phyloP scores from a whole-genome alignment of 1,140 invertebrate species.

The Bombus difficillimus region DNA sequence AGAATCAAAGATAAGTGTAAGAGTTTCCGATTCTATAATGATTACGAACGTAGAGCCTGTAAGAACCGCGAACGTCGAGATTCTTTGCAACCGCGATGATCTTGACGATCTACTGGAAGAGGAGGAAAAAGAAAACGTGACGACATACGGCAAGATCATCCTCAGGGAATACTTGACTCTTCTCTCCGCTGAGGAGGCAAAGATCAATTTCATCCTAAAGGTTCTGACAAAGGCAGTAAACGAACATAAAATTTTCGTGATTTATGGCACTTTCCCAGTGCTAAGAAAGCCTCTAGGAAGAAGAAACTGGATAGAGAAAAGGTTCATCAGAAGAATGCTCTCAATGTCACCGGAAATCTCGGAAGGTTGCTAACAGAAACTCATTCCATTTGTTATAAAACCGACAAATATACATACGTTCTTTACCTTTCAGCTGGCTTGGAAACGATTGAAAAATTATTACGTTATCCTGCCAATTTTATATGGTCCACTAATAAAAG shows the following conservation, averaged over 20 bases:
- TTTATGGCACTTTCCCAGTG: constrained; percentile 52
- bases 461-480: constrained; percentile 47
- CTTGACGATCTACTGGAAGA: constrained; percentile 38
- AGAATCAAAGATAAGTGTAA: constrained; percentile 15
- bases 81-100: constrained; percentile 56
- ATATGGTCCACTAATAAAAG: constrained; percentile 59
- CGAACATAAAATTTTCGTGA: constrained; percentile 60
- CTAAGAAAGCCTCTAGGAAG: constrained; percentile 46
- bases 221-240: constrained; percentile 50
- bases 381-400: not conserved
- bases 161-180: constrained; percentile 51
- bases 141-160: constrained; percentile 42
- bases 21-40: constrained; percentile 14
- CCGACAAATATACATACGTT: not conserved
- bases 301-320: constrained; percentile 63
- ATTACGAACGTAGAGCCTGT: not conserved
- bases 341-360: constrained; percentile 33
- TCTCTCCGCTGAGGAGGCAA: constrained; percentile 28
- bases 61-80: constrained; percentile 45
- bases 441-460: constrained; percentile 49
- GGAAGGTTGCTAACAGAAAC: constrained; percentile 34
- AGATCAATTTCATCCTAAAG: constrained; percentile 52
- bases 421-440: constrained; percentile 21
- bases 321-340: constrained; percentile 56
- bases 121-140: constrained; percentile 13